phyloP scores from a whole-genome alignment of 2,113 vertebrate genomes.

The Anhinga rufa region DNA sequence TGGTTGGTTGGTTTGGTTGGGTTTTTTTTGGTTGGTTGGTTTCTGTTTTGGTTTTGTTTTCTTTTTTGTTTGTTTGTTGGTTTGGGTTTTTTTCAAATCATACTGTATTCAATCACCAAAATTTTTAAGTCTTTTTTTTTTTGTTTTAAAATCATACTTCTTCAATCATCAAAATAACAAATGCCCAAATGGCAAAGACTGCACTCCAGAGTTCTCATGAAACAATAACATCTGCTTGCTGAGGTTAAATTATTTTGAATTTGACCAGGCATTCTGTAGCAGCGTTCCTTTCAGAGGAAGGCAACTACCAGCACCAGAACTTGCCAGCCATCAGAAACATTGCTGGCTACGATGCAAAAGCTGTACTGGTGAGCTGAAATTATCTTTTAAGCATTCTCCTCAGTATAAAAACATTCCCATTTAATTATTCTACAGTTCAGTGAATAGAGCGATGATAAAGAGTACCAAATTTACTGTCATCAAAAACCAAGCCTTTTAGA shows the following conservation, averaged over 20 bases:
- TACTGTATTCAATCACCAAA: background rate
- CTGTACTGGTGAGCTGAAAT: background rate
- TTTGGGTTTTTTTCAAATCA: background rate
- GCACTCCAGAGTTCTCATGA: background rate
- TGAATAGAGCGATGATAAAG: background rate
- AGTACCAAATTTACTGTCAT: background rate
- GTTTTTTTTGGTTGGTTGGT: no score
- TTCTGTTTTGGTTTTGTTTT: no score
- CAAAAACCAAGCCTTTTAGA: background rate
- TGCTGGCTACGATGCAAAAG: accelerated
- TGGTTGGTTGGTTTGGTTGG: background rate
- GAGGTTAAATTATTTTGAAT: background rate
- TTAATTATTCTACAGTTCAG: background rate
- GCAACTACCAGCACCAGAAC: background rate
- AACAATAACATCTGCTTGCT: background rate
- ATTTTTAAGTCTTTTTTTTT: no score
- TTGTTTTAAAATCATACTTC: background rate
- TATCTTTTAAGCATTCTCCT: background rate
- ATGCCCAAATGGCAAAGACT: background rate
- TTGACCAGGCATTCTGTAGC: background rate
- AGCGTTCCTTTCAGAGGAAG: background rate
- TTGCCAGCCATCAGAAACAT: background rate
- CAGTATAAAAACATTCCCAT: background rate
- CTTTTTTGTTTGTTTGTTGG: no score
- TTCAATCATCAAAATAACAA: background rate